These are phyloP conservation scores for Chaetodon trifasciatus DNA, from an alignment of 2,797 vertebrate species.

Conservation along the genomic window DNA sequence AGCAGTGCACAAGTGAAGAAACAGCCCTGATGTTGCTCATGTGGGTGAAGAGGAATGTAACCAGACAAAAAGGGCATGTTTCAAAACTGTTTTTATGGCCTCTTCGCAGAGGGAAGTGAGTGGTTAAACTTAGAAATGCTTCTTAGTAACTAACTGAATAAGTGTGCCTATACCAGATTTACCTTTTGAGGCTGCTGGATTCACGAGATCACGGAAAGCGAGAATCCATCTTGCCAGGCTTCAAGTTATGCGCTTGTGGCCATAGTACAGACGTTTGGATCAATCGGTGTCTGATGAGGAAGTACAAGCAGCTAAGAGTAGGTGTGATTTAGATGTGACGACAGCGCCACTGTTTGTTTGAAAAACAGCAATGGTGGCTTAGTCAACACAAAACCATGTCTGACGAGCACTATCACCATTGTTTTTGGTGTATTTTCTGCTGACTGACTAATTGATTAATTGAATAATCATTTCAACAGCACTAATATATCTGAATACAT, in stretches of 20 bases:
- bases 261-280: no score
- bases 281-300: no score
- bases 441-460: neutral
- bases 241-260: no score
- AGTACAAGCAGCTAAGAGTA: no score
- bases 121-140: neutral
- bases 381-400: neutral
- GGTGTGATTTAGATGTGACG: no score
- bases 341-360: no score
- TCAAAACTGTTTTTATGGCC: neutral
- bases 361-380: no score
- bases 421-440: no score
- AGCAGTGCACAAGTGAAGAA: neutral
- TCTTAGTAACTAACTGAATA: neutral
- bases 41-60: slow-evolving; percentile 1
- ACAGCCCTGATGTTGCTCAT: neutral
- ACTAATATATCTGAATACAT: neutral
- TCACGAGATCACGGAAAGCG: no score
- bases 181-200: no score
- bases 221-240: no score
- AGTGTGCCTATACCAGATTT: neutral
- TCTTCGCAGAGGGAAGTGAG: neutral
- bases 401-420: neutral
- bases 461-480: neutral
- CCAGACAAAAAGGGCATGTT: neutral